These are phyloP conservation scores for Eristalis arbustorum DNA, from an alignment of 2,888 invertebrate species.

Conservation along the genomic window DNA sequence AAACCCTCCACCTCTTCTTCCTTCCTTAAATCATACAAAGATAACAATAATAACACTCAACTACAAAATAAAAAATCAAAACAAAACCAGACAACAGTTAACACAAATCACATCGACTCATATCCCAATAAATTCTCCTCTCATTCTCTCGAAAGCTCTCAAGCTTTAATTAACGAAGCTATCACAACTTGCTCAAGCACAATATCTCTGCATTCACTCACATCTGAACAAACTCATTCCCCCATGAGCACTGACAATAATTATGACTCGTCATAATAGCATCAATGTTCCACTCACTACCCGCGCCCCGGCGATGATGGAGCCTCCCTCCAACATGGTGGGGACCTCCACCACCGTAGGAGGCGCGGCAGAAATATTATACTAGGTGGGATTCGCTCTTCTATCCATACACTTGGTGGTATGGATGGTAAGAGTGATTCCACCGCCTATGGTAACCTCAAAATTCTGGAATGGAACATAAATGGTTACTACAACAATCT, in stretches of 20 bases:
- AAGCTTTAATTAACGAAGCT: neutral
- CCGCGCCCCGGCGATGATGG: neutral
- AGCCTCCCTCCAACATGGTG: neutral
- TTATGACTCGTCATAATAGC: neutral
- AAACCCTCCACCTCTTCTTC: neutral
- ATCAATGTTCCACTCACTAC: neutral
- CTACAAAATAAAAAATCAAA: neutral
- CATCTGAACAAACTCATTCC: neutral
- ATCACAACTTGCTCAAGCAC: neutral
- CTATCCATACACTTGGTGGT: too few relatives aligned
- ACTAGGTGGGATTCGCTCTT: neutral
- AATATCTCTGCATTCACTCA: neutral
- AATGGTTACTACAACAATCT: too few relatives aligned
- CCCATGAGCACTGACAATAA: neutral
- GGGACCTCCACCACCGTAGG: neutral
- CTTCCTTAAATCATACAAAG: neutral
- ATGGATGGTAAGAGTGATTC: too few relatives aligned
- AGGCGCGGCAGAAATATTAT: neutral
- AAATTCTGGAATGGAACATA: too few relatives aligned
- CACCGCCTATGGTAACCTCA: too few relatives aligned
- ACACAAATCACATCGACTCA: neutral
- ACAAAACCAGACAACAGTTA: neutral
- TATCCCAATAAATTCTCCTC: neutral
- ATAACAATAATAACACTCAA: constrained; percentile 2
- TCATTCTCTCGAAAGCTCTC: neutral